These are phyloP conservation scores for Solenopsis fugax DNA, from an alignment of 1,140 invertebrate genomes.

Conservation along the genomic window DNA sequence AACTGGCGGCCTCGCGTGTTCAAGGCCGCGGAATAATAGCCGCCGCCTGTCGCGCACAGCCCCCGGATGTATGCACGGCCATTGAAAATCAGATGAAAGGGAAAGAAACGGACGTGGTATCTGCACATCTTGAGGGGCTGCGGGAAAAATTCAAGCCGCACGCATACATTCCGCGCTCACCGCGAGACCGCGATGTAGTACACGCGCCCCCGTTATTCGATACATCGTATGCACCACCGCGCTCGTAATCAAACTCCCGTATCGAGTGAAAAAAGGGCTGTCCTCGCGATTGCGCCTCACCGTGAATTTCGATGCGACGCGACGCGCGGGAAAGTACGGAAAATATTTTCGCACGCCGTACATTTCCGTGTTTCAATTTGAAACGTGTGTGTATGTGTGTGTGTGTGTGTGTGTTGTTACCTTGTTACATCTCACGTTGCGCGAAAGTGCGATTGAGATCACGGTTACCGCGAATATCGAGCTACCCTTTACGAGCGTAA, in stretches of 20 bases:
- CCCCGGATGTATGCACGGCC: constrained; percentile 57
- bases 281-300: constrained; percentile 3
- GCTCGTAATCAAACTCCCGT: constrained; percentile 37
- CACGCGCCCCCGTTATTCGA: constrained; percentile 8
- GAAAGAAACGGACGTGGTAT: constrained; percentile 67
- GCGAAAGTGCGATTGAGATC: neutral
- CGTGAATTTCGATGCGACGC: constrained; percentile 11
- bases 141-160: constrained; percentile 51
- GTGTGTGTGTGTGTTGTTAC: too few species aligned
- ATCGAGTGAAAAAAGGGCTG: constrained; percentile 36
- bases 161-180: neutral
- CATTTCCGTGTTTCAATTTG: neutral
- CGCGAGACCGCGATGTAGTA: neutral
- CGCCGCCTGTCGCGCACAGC: constrained; percentile 28
- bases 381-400: neutral
- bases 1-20: constrained; percentile 71
- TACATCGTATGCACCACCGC: neutral
- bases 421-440: neutral
- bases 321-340: neutral
- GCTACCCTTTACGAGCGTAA: neutral
- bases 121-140: constrained; percentile 67
- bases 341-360: neutral
- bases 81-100: constrained; percentile 65
- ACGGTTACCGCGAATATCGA: constrained; percentile 18
- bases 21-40: constrained; percentile 71